Base-by-base conservation (phyloP, 2,888 invertebrate genomes). In the Congeria kusceri region DNA sequence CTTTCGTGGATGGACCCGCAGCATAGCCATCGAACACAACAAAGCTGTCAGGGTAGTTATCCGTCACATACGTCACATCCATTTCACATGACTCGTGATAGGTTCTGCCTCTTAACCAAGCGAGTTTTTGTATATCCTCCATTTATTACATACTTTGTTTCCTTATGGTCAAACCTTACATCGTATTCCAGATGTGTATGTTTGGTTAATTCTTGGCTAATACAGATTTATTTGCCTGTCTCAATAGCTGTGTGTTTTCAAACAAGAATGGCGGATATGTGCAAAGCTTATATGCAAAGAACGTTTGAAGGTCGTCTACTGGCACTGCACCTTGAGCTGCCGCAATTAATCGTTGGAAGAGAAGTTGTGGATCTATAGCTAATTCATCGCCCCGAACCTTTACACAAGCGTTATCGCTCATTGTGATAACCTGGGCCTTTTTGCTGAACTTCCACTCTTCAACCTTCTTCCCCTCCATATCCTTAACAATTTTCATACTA, bases 381-480 rank as follows among this genome's bases (percentile, higher is more conserved):
- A 44, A 3, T 3, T 44, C 23, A 20, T 84, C 79, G 27, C 53
- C 62, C 57, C 58, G 59, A 25, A 80, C 53, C 25, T 65, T 66
- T 7, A 77, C 56, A 29, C 32, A 7, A 9, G 65, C 44, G 0
- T 68, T 77, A n/a, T 49, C 29, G 25, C 20, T 63, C 32, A 85
- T 29, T 23, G 81, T 74, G 15, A 70, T 56, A 47, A 62, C 76
- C 59, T 82, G 77, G 5, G 39, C 49, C 28, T 62, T 74, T 23
- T 66, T 74, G 27, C 46, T 67, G 47, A 85, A 80, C 9, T 20
- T 29, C 28, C 32, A 76, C 2, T 65, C 64, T 11, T 49, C 18
- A 3, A 67, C 65, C 25, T 23, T 56, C 20, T 80, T 68, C 13
- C 76, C 86, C 62, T 53, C 56, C 84, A 84, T 80, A 4, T 20